Conservation (phyloP, 1,140 invertebrate species). For the Pseudomyrmex pallidus region DNA sequence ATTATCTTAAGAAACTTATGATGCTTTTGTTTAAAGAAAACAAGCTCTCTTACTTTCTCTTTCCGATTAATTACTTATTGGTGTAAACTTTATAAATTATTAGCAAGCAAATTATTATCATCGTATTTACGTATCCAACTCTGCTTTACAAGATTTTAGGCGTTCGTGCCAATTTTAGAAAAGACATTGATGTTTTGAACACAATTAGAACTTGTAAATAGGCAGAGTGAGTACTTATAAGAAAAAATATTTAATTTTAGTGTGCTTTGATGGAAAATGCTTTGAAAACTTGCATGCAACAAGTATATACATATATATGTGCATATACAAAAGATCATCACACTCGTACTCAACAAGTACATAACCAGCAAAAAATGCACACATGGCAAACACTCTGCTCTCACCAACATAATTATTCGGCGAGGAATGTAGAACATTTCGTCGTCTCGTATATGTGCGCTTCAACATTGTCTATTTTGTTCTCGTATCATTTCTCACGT, state of each 20-base stretch:
- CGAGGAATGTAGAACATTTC: constrained; percentile 6
- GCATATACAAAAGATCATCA: constrained; percentile 26
- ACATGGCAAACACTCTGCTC: background rate
- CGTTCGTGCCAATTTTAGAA: no score
- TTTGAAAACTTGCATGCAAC: constrained; percentile 35
- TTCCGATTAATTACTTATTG: background rate
- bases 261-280: constrained; percentile 17
- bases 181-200: no score
- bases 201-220: constrained; percentile 45
- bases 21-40: background rate
- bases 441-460: constrained; percentile 38
- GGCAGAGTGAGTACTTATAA: constrained; percentile 63
- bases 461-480: background rate
- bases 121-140: constrained; percentile 11
- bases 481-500: background rate
- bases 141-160: background rate
- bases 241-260: constrained; percentile 2
- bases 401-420: constrained; percentile 17
- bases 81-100: constrained; percentile 22
- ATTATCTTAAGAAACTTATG: background rate
- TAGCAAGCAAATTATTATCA: background rate
- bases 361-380: constrained; percentile 22
- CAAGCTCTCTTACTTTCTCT: background rate
- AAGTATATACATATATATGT: no score
- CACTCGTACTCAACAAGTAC: constrained; percentile 19